phyloP scores from a whole-genome alignment of 1,140 invertebrate species.

The Zaprionus ghesquierei region DNA sequence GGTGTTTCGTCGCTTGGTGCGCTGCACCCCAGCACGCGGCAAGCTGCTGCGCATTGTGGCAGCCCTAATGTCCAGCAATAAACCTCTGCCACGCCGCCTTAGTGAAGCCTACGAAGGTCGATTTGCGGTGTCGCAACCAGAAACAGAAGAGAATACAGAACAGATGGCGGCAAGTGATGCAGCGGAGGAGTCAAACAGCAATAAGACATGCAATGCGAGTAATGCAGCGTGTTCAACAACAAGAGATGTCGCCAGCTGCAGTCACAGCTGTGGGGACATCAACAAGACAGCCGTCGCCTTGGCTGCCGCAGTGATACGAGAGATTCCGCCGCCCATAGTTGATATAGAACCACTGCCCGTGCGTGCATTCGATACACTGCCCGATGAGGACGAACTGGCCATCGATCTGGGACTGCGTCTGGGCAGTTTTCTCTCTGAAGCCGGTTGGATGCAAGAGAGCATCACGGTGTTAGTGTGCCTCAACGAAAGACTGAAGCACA shows the following conservation, averaged over 20 bases:
- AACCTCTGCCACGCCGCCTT: constrained; percentile 54
- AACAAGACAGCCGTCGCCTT: background rate
- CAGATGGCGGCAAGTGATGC: background rate
- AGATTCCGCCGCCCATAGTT: background rate
- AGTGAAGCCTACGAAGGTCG: constrained; percentile 48
- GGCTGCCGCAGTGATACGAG: background rate
- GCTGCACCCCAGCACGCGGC: constrained; percentile 87
- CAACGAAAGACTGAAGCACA: constrained; percentile 85
- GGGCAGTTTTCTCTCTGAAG: constrained; percentile 92
- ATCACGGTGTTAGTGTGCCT: constrained; percentile 87
- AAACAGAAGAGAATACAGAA: background rate
- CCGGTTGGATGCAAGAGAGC: constrained; percentile 91
- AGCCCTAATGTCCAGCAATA: constrained; percentile 82
- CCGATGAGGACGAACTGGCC: constrained; percentile 36
- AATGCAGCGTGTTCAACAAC: background rate
- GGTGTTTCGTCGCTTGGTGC: constrained; percentile 88
- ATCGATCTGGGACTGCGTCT: constrained; percentile 85
- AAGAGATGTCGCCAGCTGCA: background rate
- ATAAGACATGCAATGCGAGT: background rate
- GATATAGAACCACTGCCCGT: background rate
- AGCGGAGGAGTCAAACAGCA: background rate
- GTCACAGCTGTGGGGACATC: background rate
- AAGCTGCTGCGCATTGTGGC: constrained; percentile 87
- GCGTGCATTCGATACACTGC: background rate
- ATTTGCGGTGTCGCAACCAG: constrained; percentile 2